Evolutionary conservation across 2,888 invertebrate species (phyloP), one percentile per base, ranked within the genome.

Genomic region (Muschampia plurimacula): DNA sequence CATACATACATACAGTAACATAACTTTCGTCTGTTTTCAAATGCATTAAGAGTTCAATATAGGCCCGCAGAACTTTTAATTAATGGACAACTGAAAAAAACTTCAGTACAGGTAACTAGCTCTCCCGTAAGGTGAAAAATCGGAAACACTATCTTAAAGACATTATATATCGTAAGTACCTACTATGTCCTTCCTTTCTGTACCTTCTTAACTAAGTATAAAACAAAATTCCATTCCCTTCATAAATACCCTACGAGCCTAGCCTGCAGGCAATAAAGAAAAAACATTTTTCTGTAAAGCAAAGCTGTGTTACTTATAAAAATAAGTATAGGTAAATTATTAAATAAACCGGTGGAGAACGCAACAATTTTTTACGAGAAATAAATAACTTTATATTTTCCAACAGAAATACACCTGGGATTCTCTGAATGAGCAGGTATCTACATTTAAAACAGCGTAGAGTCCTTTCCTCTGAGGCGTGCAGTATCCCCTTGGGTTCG

Each of bases 381-480:
- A 60, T 68, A 32, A 68, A 68, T 22, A 68, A 59, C 32, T 60
- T 68, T 36, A 60, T 52, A 60, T 62, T 60, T 36, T 32, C n/a
- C 60, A 28, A 68, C 60, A 22, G 36, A 63, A 55, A 32, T 55
- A 22, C 63, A 63, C 63, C 55, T 62, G 69, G 28, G 69, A 41
- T 57, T 28, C 28, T 12, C 28, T 3, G 9, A 9, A 36, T 22
- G 62, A 69, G 52, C 36, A 63, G 10, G 55, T 55, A 57, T 9
- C 12, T 57, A 57, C 28, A 63, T 63, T 64, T 63, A 69, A 69
- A 63, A 62, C 22, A 22, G 63, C 36, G 49, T 52, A 22, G 22
- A 22, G 22, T 22, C n/a, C 6, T 41, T 49, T 62, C 13, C 65
- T 68, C 49, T 74, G 71, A 77, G 81, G 76, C 73, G 79, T 73